These are phyloP conservation scores for Drosophila saltans DNA, from an alignment of 1,140 invertebrate genomes.

Conservation along the genomic window DNA sequence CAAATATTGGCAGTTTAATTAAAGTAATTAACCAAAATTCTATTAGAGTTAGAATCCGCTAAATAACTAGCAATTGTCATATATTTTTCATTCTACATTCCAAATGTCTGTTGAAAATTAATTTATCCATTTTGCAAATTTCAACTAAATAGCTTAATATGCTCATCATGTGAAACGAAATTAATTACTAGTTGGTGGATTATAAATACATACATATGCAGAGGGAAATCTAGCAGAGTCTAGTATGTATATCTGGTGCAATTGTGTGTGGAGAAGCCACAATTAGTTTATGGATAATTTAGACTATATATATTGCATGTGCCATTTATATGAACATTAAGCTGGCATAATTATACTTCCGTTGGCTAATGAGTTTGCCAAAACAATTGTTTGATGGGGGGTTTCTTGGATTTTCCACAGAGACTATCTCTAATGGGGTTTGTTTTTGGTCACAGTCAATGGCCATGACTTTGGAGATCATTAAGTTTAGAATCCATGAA, in stretches of 20 bases:
- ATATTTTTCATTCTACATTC: no score
- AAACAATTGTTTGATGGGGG: not conserved
- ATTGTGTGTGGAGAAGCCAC: slow-evolving; percentile 23
- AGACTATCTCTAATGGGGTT: slow-evolving; percentile 1
- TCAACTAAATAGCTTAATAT: not conserved
- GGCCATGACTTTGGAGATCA: slow-evolving; percentile 43
- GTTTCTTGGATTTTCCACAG: slow-evolving; percentile 7
- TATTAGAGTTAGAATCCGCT: no score
- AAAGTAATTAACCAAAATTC: no score
- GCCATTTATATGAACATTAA: slow-evolving; percentile 27
- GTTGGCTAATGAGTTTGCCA: slow-evolving; percentile 30
- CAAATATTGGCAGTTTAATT: no score
- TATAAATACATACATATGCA: not conserved
- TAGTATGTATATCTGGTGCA: slow-evolving; percentile 11
- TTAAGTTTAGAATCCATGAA: slow-evolving; percentile 21
- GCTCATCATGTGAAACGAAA: slow-evolving; percentile 1
- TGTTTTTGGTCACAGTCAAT: slow-evolving; percentile 41
- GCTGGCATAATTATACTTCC: slow-evolving; percentile 20
- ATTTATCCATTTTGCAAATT: not conserved
- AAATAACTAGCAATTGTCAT: no score
- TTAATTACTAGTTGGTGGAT: slow-evolving; percentile 11
- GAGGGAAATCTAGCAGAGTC: not conserved
- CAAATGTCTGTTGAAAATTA: not conserved
- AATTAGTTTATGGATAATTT: slow-evolving; percentile 24
- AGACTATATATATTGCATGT: slow-evolving; percentile 22